Conservation (phyloP, 2,888 invertebrate species). For the Herminia tarsipennalis region DNA sequence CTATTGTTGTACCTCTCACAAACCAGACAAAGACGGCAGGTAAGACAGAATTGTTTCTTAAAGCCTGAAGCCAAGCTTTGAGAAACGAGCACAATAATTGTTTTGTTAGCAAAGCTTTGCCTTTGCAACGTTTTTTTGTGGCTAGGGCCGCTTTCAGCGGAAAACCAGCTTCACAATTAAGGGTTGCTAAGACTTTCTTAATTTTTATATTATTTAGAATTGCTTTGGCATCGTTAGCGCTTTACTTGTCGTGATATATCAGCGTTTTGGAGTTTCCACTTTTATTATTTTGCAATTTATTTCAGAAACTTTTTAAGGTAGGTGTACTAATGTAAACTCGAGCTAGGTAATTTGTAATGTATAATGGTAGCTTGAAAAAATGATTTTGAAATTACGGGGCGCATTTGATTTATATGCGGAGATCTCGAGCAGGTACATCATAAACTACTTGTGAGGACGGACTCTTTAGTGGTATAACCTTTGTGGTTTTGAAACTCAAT, state of each 20-base stretch:
- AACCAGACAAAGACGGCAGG: conserved; percentile 39
- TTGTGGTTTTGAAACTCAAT: too few species aligned
- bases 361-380: too few species aligned
- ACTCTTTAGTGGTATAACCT: too few species aligned
- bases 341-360: too few species aligned
- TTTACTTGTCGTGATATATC: neutral
- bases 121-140: conserved; percentile 32
- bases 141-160: conserved; percentile 11
- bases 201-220: conserved; percentile 13
- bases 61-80: conserved; percentile 20
- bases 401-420: too few species aligned
- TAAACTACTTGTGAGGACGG: too few species aligned
- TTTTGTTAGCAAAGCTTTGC: conserved; percentile 33
- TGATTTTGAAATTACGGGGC: too few species aligned
- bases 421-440: too few species aligned
- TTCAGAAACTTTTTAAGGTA: too few species aligned
- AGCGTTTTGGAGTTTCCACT: neutral
- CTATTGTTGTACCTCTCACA: conserved; percentile 30
- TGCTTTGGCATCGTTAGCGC: conserved; percentile 1
- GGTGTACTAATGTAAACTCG: too few species aligned
- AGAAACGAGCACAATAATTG: conserved; percentile 38
- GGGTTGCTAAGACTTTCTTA: conserved; percentile 19
- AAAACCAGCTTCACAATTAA: conserved; percentile 21
- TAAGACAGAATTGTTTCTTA: conserved; percentile 32
- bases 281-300: too few species aligned